These are phyloP conservation scores for Pitangus sulphuratus DNA, from an alignment of 2,797 vertebrate species.

Conservation along the genomic window DNA sequence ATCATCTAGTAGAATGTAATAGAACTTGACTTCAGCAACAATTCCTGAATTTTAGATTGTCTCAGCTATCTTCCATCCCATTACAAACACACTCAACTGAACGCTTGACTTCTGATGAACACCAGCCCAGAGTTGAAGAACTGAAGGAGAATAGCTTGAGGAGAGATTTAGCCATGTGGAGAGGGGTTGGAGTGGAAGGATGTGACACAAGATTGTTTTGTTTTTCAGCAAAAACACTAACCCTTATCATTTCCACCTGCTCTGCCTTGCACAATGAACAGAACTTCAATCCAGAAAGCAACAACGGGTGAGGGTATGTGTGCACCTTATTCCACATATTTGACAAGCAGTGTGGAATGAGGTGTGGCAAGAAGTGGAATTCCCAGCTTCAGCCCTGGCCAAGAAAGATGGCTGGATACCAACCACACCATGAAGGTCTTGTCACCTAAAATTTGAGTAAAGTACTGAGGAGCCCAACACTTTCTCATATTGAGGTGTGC, in stretches of 20 bases:
- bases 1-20: neutral
- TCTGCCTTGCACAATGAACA: accelerated
- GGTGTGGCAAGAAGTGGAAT: constrained; percentile 5
- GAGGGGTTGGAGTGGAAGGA: neutral
- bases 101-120: neutral
- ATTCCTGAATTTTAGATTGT: neutral
- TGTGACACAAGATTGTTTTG: neutral
- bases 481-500: neutral
- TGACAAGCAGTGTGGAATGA: constrained; percentile 19
- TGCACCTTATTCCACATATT: neutral
- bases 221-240: neutral
- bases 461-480: neutral
- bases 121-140: neutral
- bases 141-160: neutral
- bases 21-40: neutral
- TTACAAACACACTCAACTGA: neutral
- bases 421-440: neutral
- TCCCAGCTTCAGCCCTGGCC: neutral
- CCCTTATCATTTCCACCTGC: neutral
- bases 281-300: neutral
- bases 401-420: neutral
- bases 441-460: neutral
- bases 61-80: neutral
- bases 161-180: neutral
- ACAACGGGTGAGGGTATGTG: neutral